These are phyloP conservation scores for Pachycephala philippinensis DNA, from an alignment of 2,113 vertebrate species.

Conservation along the genomic window DNA sequence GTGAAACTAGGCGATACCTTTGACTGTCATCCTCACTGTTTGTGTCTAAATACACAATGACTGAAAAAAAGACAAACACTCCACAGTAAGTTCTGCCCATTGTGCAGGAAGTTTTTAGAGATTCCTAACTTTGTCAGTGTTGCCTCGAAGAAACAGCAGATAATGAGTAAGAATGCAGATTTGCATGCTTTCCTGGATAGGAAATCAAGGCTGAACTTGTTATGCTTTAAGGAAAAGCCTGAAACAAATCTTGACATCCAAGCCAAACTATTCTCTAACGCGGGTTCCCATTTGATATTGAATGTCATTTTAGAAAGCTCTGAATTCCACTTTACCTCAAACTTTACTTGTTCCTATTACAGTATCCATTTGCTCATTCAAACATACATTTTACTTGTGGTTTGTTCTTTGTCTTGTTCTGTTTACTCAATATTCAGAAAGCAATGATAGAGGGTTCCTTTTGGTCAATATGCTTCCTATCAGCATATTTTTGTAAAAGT, in stretches of 20 bases:
- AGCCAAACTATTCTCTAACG: background rate
- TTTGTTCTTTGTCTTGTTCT: background rate
- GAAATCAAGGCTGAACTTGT: background rate
- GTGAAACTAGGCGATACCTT: background rate
- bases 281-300: background rate
- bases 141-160: background rate
- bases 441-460: background rate
- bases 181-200: background rate
- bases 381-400: background rate
- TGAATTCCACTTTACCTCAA: background rate
- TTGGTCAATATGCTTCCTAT: background rate
- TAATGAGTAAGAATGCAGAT: background rate
- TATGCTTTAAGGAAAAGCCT: background rate
- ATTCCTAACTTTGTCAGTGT: background rate
- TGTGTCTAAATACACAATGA: background rate
- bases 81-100: background rate
- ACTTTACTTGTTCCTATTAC: background rate
- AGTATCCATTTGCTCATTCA: background rate
- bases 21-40: background rate
- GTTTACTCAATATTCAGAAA: background rate
- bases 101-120: background rate
- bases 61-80: background rate
- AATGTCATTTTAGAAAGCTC: background rate
- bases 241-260: background rate
- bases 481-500: background rate